phyloP scores from a whole-genome alignment of 2,113 vertebrate genomes.

The Aldabrachelys gigantea region DNA sequence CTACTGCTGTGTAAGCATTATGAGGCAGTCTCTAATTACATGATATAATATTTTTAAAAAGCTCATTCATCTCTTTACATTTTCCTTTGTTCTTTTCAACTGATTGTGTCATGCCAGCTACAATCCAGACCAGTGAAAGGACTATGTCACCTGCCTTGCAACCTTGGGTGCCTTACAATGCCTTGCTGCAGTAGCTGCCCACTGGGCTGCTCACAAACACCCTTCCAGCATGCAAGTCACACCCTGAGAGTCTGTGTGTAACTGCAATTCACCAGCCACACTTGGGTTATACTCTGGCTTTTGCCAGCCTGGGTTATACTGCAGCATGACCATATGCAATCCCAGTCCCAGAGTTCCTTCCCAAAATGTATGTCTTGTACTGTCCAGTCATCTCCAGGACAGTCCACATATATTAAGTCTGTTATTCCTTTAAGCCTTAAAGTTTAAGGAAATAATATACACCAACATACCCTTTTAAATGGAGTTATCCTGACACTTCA shows the following conservation, averaged over 20 bases:
- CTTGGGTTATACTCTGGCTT: not conserved
- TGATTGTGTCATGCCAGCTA: not conserved
- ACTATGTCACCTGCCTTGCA: not conserved
- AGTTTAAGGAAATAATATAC: not conserved
- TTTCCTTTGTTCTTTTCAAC: not conserved
- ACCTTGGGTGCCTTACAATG: not conserved
- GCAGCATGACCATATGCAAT: not conserved
- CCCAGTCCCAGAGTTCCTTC: not conserved
- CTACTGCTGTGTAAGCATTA: not conserved
- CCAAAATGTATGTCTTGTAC: not conserved
- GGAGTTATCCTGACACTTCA: not conserved
- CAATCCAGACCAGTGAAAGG: not conserved
- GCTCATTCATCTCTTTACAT: not conserved
- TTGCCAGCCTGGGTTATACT: too few relatives aligned
- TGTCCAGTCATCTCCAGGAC: not conserved
- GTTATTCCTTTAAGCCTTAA: not conserved
- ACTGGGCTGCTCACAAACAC: too few relatives aligned
- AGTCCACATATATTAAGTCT: not conserved
- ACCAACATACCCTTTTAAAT: not conserved
- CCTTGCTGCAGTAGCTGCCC: too few relatives aligned
- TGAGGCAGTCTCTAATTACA: not conserved
- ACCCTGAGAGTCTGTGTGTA: not conserved
- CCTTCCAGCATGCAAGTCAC: not conserved
- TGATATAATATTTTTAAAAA: not conserved
- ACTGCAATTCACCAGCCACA: not conserved